Conservation (phyloP, 2,113 vertebrate species). For the Syrmaticus mikado region DNA sequence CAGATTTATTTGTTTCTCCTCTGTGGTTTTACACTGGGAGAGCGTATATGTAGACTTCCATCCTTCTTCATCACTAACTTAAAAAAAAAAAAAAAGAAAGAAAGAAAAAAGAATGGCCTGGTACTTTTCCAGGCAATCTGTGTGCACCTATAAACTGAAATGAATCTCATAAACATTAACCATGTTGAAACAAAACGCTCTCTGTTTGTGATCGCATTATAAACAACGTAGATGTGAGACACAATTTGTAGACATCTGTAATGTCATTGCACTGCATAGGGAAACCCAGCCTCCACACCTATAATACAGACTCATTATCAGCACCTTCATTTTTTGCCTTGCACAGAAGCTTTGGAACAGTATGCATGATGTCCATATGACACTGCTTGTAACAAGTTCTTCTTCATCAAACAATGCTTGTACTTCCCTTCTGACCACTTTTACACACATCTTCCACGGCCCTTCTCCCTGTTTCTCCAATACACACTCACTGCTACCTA, state of each 20-base stretch:
- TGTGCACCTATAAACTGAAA: conserved; percentile 57
- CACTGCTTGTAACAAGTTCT: background rate
- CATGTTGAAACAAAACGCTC: conserved; percentile 41
- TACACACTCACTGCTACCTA: background rate
- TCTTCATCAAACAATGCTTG: background rate
- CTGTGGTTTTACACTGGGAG: background rate
- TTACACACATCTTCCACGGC: background rate
- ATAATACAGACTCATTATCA: background rate
- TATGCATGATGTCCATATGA: background rate
- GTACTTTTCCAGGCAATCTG: conserved; percentile 52
- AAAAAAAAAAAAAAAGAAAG: background rate
- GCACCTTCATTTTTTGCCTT: background rate
- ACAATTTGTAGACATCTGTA: conserved; percentile 53
- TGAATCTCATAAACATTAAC: conserved; percentile 45
- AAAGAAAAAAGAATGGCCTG: background rate
- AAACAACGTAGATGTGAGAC: conserved; percentile 45
- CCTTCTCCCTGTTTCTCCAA: background rate
- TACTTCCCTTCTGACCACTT: background rate
- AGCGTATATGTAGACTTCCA: background rate
- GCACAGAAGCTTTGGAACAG: background rate
- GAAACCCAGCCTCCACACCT: background rate
- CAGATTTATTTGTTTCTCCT: background rate
- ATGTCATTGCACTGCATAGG: background rate
- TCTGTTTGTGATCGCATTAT: conserved; percentile 26
- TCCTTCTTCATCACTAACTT: conserved; percentile 11